Evolutionary conservation across 2,888 invertebrate species (phyloP).

Genomic region (Dicycla oo): DNA sequence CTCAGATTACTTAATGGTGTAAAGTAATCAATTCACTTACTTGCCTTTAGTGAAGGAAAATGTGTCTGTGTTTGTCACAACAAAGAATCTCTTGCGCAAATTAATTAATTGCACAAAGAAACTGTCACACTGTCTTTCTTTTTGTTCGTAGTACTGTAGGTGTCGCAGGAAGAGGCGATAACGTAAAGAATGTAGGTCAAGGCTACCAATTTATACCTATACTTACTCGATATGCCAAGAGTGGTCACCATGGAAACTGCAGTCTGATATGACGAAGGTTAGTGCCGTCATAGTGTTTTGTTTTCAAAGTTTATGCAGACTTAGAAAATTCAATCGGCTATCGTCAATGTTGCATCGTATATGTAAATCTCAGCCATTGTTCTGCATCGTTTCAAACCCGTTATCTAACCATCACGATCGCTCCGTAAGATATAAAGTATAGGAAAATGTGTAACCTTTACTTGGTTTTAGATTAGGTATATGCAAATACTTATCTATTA

Average conservation of each 20-base stretch:
- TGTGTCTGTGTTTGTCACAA: conserved; percentile 15
- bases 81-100: conserved; percentile 25
- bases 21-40: conserved; percentile 38
- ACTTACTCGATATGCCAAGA: neutral
- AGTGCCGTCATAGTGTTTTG: conserved; percentile 1
- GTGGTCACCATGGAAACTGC: neutral
- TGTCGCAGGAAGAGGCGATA: conserved; percentile 17
- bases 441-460: conserved; percentile 17
- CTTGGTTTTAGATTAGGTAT: too few species aligned
- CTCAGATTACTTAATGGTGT: conserved; percentile 21
- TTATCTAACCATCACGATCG: conserved; percentile 54
- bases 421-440: conserved; percentile 40
- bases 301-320: conserved; percentile 11
- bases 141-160: conserved; percentile 36
- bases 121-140: conserved; percentile 21
- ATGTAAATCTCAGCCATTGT: conserved; percentile 68
- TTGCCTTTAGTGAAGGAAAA: conserved; percentile 19
- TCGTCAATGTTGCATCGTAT: conserved; percentile 49
- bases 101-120: conserved; percentile 45
- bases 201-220: neutral
- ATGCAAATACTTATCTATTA: neutral
- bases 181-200: conserved; percentile 4
- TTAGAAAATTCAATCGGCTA: conserved; percentile 30
- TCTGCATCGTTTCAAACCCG: conserved; percentile 55
- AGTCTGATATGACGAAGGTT: conserved; percentile 2